phyloP scores from a whole-genome alignment of 2,113 vertebrate genomes.

The Cheirogaleus medius region DNA sequence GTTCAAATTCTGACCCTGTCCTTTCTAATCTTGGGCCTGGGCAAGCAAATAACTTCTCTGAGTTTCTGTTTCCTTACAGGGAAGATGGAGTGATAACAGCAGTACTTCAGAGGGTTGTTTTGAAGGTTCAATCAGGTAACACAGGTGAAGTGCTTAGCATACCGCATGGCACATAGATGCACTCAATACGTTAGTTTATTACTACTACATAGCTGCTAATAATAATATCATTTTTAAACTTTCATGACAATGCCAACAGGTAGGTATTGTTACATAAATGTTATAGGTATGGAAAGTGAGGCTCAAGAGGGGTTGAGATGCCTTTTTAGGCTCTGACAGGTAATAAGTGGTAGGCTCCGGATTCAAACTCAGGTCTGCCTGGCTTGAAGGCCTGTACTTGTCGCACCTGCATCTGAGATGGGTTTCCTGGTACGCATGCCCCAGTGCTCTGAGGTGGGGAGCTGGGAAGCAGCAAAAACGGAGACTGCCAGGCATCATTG shows the following conservation, averaged over 20 bases:
- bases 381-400: neutral
- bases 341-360: neutral
- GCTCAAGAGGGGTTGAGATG: neutral
- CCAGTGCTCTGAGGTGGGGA: neutral
- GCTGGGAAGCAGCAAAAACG: neutral
- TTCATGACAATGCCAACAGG: neutral
- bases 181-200: neutral
- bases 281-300: neutral
- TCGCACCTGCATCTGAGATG: neutral
- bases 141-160: neutral
- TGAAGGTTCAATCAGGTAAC: neutral
- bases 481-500: fast-evolving
- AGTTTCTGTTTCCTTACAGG: neutral
- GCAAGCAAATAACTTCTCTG: neutral
- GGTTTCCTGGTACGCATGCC: neutral
- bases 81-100: neutral
- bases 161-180: no score
- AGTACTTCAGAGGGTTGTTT: neutral
- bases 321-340: neutral
- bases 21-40: neutral
- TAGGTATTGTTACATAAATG: neutral
- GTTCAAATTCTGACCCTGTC: neutral
- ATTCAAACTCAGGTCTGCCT: neutral
- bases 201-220: neutral
- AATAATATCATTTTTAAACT: neutral